Base-by-base conservation (phyloP, 2,888 invertebrate species). In the Homarus gammarus region DNA sequence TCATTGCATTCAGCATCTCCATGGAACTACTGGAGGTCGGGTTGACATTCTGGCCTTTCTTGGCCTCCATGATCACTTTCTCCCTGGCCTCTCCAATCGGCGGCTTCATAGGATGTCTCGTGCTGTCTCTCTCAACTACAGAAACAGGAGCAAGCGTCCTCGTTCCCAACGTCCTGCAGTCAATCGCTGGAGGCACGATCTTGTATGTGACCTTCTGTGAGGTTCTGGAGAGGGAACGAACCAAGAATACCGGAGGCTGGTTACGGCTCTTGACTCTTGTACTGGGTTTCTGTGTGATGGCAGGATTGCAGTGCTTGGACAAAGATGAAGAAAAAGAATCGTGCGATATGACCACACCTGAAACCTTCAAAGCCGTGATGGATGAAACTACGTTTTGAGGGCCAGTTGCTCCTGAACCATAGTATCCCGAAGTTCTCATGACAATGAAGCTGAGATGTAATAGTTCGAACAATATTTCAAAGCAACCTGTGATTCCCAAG, bases 171-270 rank as follows among this genome's bases (percentile, higher is more conserved):
- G 79, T 92, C 77, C 92, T 95, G 22, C 97, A 98, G 95, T 98
- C 98, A 1, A 94, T 99, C 88, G 98, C 99, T 0, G 96, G 97
- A 75, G 99, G 99, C 22, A 99, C 99, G 0, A 95, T 99, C 73
- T 94, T 99, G 3, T 99, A 98, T 94, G 98, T 99, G 27, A 98
- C 98, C 27, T 98, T 98, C 95, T 98, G 99, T 94, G 99, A 99
- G 94, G 90, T 92, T 33, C 86, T 92, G 49, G 91, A 90, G 49
- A 84, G 91, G 18, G 92, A 92, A 75, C 70, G 92, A 31, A 79
- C 64, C 68, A 90, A 90, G 77, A 40, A 73, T 2, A 49, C 56
- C 12, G 51, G 79, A 0, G 81, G 89, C n/a, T 38, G 27, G 31
- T 22, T 90, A 51, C 87, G 89, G 64, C 61, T 92, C 36, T 15